Evolutionary conservation across 2,888 invertebrate genomes (phyloP), one percentile per base, ranked within the genome.

Genomic region (Chrysomela aeneicollis): DNA sequence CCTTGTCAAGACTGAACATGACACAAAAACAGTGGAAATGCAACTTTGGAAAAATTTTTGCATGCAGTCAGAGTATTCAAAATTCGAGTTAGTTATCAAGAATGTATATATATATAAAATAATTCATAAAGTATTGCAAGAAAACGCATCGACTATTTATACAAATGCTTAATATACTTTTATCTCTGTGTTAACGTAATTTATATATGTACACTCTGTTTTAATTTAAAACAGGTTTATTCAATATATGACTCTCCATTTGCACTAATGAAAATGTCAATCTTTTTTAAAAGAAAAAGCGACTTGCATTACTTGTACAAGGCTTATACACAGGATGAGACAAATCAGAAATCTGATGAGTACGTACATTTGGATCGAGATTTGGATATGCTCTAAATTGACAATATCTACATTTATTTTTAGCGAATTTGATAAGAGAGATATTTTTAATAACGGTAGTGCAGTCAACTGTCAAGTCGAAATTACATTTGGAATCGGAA

Each of bases 211-310:
- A n/a, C n/a, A 63, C 68, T 63, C 64, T 73, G 75, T 74, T 76
- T 76, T 75, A 73, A 74, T 76, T 76, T 76, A 75, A 75, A 76
- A 76, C 74, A 73, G 57, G 66, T 59, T 61, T 42, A 60, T 66
- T 66, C 66, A 63, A 71, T 63, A 67, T 68, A 74, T 73, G 71
- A 70, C 73, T 66, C 61, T 70, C 15, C 61, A 70, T 73, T 75
- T 73, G 74, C 74, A 73, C 71, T 73, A 71, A 54, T 62, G 61
- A 62, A 58, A 62, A 64, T 65, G 67, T 71, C 70, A 69, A 68
- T 70, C 70, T 67, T 69, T 67, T 70, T 72, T 57, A 65, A 63
- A 74, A 72, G 71, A 69, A 51, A 60, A 66, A 70, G 63, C 66
- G 71, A 72, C 69, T 69, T 64, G 71, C 42, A 61, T 12, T 47